phyloP scores from a whole-genome alignment of 2,113 vertebrate species.

The Geococcyx californianus region DNA sequence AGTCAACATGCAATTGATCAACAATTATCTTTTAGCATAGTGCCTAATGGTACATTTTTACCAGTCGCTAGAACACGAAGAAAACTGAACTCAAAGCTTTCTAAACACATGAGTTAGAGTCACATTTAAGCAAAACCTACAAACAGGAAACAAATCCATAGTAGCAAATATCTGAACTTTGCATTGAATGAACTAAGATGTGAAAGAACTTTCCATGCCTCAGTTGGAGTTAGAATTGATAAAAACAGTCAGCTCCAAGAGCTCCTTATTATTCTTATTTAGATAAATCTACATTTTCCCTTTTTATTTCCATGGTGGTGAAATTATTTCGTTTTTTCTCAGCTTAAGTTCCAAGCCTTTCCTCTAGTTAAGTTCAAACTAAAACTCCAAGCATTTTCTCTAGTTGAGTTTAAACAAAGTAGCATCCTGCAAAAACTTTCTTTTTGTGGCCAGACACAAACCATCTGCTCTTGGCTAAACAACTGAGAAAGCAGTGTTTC shows the following conservation, averaged over 20 bases:
- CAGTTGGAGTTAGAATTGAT: not conserved
- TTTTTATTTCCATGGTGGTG: not conserved
- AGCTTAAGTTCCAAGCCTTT: not conserved
- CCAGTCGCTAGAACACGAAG: not conserved
- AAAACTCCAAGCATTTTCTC: not conserved
- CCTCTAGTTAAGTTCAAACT: not conserved
- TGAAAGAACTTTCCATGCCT: not conserved
- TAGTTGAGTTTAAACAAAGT: not conserved
- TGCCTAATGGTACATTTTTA: not conserved
- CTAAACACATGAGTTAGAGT: not conserved
- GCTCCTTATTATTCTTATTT: not conserved
- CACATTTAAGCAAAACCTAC: not conserved
- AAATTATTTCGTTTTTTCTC: not conserved
- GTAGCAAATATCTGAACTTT: not conserved
- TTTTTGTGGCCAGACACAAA: not conserved
- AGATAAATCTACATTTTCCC: not conserved
- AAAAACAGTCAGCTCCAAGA: not conserved
- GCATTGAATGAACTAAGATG: not conserved
- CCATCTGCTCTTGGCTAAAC: not conserved
- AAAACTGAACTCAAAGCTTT: not conserved
- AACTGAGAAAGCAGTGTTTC: not conserved
- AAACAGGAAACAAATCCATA: not conserved
- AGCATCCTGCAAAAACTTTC: not conserved
- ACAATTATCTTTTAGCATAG: not conserved
- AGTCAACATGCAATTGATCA: not conserved